These are phyloP conservation scores for Eunapius fragilis DNA, from an alignment of 37 sponge, comb jelly and placozoan species.

Conservation along the genomic window DNA sequence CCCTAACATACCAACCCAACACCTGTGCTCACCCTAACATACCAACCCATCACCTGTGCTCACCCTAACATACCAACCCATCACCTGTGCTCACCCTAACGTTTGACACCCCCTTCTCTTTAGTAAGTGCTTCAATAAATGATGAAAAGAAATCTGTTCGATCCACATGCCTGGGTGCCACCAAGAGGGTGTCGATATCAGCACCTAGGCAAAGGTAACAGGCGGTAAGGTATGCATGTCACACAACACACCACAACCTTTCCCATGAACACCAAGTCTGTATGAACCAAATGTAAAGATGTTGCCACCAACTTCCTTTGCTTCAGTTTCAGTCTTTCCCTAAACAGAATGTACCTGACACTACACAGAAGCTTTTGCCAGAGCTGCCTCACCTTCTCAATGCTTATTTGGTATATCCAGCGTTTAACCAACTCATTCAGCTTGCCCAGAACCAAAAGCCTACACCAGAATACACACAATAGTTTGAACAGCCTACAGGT, in stretches of 20 bases:
- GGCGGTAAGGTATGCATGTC: not conserved
- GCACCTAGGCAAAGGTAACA: constrained; percentile 69
- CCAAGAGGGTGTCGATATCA: constrained; percentile 97
- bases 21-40: not conserved
- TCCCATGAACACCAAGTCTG: constrained; percentile 96
- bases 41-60: not conserved
- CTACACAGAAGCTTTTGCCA: not conserved
- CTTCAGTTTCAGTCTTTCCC: constrained; percentile 86
- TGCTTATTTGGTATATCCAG: constrained; percentile 86
- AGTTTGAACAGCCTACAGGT: not conserved
- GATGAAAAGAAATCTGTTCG: constrained; percentile 90
- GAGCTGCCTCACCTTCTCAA: constrained; percentile 66
- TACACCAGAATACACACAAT: not conserved
- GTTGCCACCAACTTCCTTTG: constrained; percentile 89
- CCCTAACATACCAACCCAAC: too few relatives aligned
- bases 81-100: constrained; percentile 62
- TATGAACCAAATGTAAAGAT: constrained; percentile 99
- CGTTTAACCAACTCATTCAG: constrained; percentile 81
- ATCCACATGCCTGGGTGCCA: constrained; percentile 94
- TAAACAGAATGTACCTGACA: constrained; percentile 1
- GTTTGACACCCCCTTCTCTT: constrained; percentile 75
- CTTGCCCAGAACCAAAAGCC: constrained; percentile 74
- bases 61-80: not conserved
- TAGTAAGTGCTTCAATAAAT: constrained; percentile 69
- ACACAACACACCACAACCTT: constrained; percentile 46